Percentiles rank a stretch among this genome's conserved stretches.
phyloP scores from a whole-genome alignment of 35 echinoderm and acorn worm species.

The Chiridota heheva region DNA sequence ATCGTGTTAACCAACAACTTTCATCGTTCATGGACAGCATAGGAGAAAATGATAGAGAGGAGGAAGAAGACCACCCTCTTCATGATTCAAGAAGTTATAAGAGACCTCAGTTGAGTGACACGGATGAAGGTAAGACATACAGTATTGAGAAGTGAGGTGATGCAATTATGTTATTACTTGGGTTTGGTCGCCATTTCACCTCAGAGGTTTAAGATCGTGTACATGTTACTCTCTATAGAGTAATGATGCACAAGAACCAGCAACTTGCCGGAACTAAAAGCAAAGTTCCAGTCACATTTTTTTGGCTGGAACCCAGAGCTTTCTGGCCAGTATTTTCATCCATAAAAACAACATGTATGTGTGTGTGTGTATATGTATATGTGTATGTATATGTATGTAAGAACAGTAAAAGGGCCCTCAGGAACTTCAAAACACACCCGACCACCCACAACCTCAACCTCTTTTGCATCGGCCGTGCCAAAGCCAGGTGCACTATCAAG shows the following conservation, averaged over 20 bases:
- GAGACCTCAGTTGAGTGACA: slow-evolving; percentile 72
- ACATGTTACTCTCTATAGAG: too few species aligned
- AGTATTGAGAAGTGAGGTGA: neutral
- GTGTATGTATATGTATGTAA: too few species aligned
- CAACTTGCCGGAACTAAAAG: neutral
- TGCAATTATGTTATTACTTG: neutral
- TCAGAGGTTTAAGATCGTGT: too few species aligned
- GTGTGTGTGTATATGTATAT: too few species aligned
- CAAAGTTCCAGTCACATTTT: neutral
- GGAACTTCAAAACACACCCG: too few species aligned
- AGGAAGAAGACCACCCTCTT: slow-evolving; percentile 37
- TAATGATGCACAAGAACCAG: too few species aligned
- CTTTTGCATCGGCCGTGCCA: too few species aligned
- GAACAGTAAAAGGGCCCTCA: too few species aligned
- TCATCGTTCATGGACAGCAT: slow-evolving; percentile 77
- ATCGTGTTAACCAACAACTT: slow-evolving; percentile 58
- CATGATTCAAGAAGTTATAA: slow-evolving; percentile 66
- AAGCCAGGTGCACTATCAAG: too few species aligned
- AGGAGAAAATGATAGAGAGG: slow-evolving; percentile 61
- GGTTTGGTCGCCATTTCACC: neutral
- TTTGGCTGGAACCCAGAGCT: neutral
- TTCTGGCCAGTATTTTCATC: too few species aligned
- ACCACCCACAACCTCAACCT: too few species aligned
- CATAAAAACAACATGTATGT: too few species aligned
- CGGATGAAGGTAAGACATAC: slow-evolving; percentile 75